phyloP scores from a whole-genome alignment of 1,140 invertebrate genomes.

The Lycorma delicatula region DNA sequence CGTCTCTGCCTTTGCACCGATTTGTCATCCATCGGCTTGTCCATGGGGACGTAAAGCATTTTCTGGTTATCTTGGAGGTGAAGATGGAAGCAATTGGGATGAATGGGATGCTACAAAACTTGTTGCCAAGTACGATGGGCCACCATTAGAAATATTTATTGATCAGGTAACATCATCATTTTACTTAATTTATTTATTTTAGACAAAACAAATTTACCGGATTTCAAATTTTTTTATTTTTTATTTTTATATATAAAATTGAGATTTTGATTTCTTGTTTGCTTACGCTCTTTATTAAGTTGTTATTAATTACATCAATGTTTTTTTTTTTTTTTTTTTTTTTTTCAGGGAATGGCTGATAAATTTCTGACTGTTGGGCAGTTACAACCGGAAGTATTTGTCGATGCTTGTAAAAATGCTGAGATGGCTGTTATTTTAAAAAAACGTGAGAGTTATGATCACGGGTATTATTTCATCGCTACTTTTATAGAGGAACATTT shows the following conservation, averaged over 20 bases:
- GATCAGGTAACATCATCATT: slow-evolving; percentile 86
- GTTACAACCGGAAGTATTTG: slow-evolving; percentile 78
- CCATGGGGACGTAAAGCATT: slow-evolving; percentile 88
- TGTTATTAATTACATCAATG: neutral
- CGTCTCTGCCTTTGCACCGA: slow-evolving; percentile 95
- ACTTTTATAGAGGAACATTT: slow-evolving; percentile 93
- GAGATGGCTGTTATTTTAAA: slow-evolving; percentile 65
- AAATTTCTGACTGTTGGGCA: slow-evolving; percentile 70
- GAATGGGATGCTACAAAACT: slow-evolving; percentile 85
- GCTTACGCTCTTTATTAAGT: no score
- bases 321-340: slow-evolving; percentile 17
- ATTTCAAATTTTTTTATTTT: neutral
- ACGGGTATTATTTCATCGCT: slow-evolving; percentile 91
- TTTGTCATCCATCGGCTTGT: slow-evolving; percentile 77
- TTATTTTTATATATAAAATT: no score
- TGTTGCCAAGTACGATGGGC: slow-evolving; percentile 75
- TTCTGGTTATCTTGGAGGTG: slow-evolving; percentile 71
- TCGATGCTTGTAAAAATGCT: slow-evolving; percentile 57
- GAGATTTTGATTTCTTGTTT: no score
- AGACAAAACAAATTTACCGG: neutral
- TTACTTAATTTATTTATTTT: no score
- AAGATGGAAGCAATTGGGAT: slow-evolving; percentile 56
- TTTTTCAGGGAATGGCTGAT: slow-evolving; percentile 67
- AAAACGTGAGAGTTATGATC: slow-evolving; percentile 61
- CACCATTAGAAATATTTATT: slow-evolving; percentile 72